A percentile compares a stretch with the other conserved stretches of the same genome.
Evolutionary conservation across 2,888 invertebrate species (phyloP).

Genomic region (Lottia scabra): DNA sequence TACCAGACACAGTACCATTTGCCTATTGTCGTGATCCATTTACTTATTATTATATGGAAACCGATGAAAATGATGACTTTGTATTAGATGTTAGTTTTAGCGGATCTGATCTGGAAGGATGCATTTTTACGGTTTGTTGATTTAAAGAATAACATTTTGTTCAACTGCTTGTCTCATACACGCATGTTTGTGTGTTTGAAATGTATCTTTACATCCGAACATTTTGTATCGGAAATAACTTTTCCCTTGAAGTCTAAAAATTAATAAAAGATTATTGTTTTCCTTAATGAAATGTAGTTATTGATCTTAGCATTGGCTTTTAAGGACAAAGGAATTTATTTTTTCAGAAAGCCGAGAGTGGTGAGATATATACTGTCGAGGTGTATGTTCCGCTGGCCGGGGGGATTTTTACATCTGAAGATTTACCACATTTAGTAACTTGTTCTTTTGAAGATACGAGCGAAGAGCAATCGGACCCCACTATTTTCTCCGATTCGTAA

Average conservation of each 20-base stretch:
- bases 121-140: background rate
- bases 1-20: slow-evolving; percentile 3
- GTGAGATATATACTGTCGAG: background rate
- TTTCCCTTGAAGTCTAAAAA: no score
- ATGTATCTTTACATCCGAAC: no score
- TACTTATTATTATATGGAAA: background rate
- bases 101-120: background rate
- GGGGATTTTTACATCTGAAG: background rate
- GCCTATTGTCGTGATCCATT: background rate
- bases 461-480: background rate
- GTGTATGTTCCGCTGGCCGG: background rate
- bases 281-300: no score
- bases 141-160: background rate
- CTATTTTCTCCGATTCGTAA: background rate
- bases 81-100: background rate
- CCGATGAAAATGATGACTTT: background rate
- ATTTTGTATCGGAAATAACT: no score
- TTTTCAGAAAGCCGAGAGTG: background rate
- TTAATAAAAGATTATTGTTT: no score
- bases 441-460: background rate
- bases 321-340: background rate
- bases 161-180: no score
- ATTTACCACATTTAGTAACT: background rate
- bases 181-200: no score
- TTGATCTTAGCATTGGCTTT: no score